These are phyloP conservation scores for Imbricaverruca yamaguchii DNA, from an alignment of 2,888 invertebrate species.

Conservation along the genomic window DNA sequence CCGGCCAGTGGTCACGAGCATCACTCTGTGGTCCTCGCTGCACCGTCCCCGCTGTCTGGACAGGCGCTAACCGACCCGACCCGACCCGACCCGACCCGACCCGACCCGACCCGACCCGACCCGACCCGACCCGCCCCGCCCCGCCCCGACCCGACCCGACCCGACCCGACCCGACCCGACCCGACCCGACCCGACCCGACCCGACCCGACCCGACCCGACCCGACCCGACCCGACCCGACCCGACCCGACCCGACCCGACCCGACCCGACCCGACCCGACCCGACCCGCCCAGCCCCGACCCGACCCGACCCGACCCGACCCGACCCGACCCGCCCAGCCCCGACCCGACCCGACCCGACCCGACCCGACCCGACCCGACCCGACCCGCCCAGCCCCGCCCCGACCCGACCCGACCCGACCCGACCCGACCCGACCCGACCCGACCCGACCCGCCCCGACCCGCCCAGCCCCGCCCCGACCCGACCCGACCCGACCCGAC, in stretches of 20 bases:
- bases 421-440: background rate
- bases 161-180: too few relatives aligned
- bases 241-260: background rate
- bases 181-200: too few relatives aligned
- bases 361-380: too few relatives aligned
- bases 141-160: background rate
- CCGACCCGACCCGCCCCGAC: background rate
- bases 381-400: too few relatives aligned
- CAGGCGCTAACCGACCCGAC: too few relatives aligned
- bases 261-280: background rate
- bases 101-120: background rate
- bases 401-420: background rate
- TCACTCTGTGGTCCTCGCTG: too few relatives aligned
- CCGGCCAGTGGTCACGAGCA: too few relatives aligned
- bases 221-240: background rate
- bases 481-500: too few relatives aligned
- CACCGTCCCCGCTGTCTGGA: too few relatives aligned
- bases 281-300: too few relatives aligned
- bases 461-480: too few relatives aligned
- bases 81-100: too few relatives aligned
- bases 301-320: background rate
- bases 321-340: background rate
- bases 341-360: background rate
- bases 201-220: background rate
- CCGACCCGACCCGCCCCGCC: background rate